A percentile compares a stretch with the other conserved stretches of the same genome.
phyloP scores from a whole-genome alignment of 1,140 invertebrate species.

The Maconellicoccus hirsutus region DNA sequence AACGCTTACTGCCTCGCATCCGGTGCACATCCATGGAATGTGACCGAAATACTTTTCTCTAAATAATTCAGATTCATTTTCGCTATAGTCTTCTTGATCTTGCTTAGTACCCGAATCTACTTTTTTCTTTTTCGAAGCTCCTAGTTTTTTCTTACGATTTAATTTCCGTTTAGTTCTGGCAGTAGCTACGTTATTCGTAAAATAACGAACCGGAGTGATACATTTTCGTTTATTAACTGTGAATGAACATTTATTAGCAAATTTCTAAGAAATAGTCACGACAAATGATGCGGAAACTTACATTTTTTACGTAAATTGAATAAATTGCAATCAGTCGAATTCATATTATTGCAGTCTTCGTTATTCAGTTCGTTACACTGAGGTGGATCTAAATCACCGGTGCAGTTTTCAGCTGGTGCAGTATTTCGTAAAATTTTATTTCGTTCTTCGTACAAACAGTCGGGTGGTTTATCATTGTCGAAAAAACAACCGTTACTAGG shows the following conservation, averaged over 20 bases:
- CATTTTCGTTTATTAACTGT: conserved; percentile 15
- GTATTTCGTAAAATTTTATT: neutral
- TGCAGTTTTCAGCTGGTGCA: neutral
- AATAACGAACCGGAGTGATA: neutral
- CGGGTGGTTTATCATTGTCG: neutral
- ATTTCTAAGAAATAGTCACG: neutral
- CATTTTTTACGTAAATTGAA: conserved; percentile 12
- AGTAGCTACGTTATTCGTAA: neutral
- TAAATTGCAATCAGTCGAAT: neutral
- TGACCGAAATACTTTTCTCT: conserved; percentile 1
- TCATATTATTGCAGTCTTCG: neutral
- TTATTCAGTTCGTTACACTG: neutral
- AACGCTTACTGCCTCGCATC: neutral
- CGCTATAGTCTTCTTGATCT: conserved; percentile 11
- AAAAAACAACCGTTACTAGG: neutral
- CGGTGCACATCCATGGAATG: conserved; percentile 1
- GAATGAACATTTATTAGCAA: neutral
- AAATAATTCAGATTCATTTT: neutral
- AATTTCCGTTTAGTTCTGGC: neutral
- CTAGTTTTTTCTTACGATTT: neutral
- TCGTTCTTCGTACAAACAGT: neutral
- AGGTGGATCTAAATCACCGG: neutral
- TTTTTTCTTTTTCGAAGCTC: neutral
- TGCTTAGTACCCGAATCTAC: neutral
- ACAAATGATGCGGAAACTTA: neutral